Percentiles rank a stretch among this genome's conserved stretches.
Evolutionary conservation across 1,140 invertebrate species (phyloP).

Genomic region (Rhizoglyphus robini): DNA sequence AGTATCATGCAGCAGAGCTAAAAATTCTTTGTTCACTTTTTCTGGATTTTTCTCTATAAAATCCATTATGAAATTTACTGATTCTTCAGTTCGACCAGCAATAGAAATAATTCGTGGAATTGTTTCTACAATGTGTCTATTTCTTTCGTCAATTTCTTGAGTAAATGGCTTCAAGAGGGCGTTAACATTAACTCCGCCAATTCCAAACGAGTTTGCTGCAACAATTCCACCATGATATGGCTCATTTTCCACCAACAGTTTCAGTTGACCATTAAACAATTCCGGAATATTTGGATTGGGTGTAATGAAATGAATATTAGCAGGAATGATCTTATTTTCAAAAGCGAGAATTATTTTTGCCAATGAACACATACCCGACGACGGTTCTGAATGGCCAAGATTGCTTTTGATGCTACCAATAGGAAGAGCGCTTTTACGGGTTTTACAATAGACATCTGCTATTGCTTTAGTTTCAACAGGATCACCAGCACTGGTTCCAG

Average conservation of each 20-base stretch:
- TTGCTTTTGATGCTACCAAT: constrained; percentile 95
- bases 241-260: constrained; percentile 39
- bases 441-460: constrained; percentile 65
- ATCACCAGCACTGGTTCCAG: constrained; percentile 63
- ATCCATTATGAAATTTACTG: constrained; percentile 34
- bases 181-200: constrained; percentile 25
- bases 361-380: constrained; percentile 69
- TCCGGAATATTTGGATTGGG: constrained; percentile 81
- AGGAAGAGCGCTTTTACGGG: constrained; percentile 55
- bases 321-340: constrained; percentile 69
- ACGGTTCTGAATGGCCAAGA: constrained; percentile 92
- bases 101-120: constrained; percentile 19
- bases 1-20: constrained; percentile 17
- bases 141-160: constrained; percentile 34
- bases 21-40: constrained; percentile 22
- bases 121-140: constrained; percentile 25
- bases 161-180: constrained; percentile 45
- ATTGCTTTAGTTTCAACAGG: constrained; percentile 91
- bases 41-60: constrained; percentile 32
- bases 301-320: constrained; percentile 70
- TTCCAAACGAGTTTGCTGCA: constrained; percentile 24
- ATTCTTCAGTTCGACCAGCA: constrained; percentile 25
- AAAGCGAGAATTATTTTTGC: constrained; percentile 79
- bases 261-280: constrained; percentile 63
- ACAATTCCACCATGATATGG: constrained; percentile 24